Conservation (phyloP, 2,113 vertebrate genomes). For the Fulmarus glacialis region DNA sequence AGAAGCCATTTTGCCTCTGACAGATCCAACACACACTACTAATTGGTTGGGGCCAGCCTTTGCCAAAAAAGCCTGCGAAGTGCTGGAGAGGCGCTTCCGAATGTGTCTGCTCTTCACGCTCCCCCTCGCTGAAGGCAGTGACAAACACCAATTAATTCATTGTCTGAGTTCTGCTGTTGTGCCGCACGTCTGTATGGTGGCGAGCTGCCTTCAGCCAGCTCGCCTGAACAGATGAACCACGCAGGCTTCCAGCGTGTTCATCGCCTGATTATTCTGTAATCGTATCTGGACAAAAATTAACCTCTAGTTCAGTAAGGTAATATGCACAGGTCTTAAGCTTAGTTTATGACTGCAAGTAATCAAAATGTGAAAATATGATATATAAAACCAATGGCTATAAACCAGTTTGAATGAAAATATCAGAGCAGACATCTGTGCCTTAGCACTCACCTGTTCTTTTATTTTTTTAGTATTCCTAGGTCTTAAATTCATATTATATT, state of each 20-base stretch:
- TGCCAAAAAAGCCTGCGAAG: background rate
- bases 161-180: constrained; percentile 9
- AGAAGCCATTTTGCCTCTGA: constrained; percentile 52
- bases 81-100: background rate
- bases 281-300: background rate
- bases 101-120: constrained; percentile 1
- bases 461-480: background rate
- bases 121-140: background rate
- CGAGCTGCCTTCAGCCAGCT: constrained; percentile 13
- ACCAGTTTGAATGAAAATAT: background rate
- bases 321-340: background rate
- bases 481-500: background rate
- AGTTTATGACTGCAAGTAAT: background rate
- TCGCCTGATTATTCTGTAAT: constrained; percentile 1
- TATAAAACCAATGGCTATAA: background rate
- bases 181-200: background rate
- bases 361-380: background rate
- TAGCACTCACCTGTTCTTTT: background rate
- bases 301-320: background rate
- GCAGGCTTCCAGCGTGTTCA: background rate
- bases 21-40: background rate
- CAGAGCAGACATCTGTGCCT: background rate
- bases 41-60: constrained; percentile 14
- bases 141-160: constrained; percentile 30
- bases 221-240: background rate